Base-by-base conservation (phyloP, 1,140 invertebrate genomes). In the Neodiprion fabricii region DNA sequence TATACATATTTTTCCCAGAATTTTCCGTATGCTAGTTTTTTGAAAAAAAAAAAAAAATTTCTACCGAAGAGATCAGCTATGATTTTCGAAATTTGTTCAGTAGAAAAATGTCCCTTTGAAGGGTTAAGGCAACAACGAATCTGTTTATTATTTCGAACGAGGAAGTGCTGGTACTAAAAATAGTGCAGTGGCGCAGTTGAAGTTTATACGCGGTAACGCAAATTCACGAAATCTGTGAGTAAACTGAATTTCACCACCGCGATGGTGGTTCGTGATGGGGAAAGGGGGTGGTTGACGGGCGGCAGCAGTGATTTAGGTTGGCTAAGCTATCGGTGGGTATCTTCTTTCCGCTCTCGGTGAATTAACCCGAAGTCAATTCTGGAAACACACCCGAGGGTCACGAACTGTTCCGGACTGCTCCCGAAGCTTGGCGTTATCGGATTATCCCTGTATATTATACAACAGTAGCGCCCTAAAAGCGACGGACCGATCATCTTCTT, bases 361-460 rank as follows among this genome's bases (percentile, higher is more conserved):
- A 61, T 61, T 61, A 61, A 61, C 53, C 53, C 53, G 2, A 12
- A 61, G 53, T 61, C 53, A 61, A 61, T 61, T 61, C 53, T 14
- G 53, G 53, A 61, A 61, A 61, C 53, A 61, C 53, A 61, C 53
- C n/a, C 53, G 11, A 61, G 53, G 53, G 53, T 61, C 53, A 61
- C 53, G 53, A 61, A 14, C n/a, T 61, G 0, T 61, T 61, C 53
- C 53, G 53, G 53, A 61, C 53, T 21, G 0, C 17, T 61, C 53
- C 53, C 53, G 7, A 14, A 61, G 53, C 53, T 61, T 61, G 53
- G 53, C 53, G 53, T 61, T 14, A 61, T 61, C 53, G 53, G 53
- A 61, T 61, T 61, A 61, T 61, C 53, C 5, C n/a, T 5, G 53
- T 7, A 61, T 61, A 61, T 61, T 61, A 61, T 9, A 61, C 28